These are phyloP conservation scores for Alviniconcha strummeri DNA, from an alignment of 2,888 invertebrate species.

Conservation along the genomic window DNA sequence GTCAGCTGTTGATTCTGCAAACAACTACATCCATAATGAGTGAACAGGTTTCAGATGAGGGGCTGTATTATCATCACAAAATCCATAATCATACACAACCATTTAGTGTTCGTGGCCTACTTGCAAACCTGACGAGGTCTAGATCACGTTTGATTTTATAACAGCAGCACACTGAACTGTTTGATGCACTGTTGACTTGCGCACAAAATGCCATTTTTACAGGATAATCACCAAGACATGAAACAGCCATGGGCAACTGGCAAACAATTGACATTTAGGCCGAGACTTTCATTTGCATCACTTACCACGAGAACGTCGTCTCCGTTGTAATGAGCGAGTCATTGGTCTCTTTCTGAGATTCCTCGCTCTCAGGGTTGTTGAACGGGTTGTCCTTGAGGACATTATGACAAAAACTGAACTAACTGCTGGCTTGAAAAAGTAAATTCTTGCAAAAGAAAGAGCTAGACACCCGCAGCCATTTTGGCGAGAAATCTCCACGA, in stretches of 20 bases:
- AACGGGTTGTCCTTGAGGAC: conserved; percentile 57
- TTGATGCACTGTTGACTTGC: too few relatives aligned
- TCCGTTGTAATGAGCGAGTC: conserved; percentile 37
- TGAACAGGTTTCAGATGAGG: too few relatives aligned
- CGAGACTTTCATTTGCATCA: conserved; percentile 25
- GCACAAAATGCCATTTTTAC: too few relatives aligned
- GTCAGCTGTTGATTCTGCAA: neutral
- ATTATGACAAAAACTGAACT: conserved; percentile 45
- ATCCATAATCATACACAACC: conserved; percentile 8
- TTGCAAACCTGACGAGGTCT: too few relatives aligned
- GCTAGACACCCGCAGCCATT: conserved; percentile 57
- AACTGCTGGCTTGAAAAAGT: conserved; percentile 18
- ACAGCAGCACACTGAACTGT: too few relatives aligned
- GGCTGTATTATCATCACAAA: neutral
- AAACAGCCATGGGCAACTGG: neutral
- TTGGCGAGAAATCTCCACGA: conserved; percentile 55
- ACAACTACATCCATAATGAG: neutral
- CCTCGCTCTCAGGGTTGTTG: conserved; percentile 61
- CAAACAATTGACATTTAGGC: conserved; percentile 19
- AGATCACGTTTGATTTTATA: too few relatives aligned
- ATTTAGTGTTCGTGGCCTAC: too few relatives aligned
- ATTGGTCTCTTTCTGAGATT: conserved; percentile 50
- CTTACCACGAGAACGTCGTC: conserved; percentile 48
- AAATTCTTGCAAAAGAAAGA: conserved; percentile 28
- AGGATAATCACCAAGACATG: neutral